Percentiles rank a stretch among this genome's conserved stretches.
Evolutionary conservation across 2,113 vertebrate species (phyloP).

Genomic region (Emydura subglobosa): DNA sequence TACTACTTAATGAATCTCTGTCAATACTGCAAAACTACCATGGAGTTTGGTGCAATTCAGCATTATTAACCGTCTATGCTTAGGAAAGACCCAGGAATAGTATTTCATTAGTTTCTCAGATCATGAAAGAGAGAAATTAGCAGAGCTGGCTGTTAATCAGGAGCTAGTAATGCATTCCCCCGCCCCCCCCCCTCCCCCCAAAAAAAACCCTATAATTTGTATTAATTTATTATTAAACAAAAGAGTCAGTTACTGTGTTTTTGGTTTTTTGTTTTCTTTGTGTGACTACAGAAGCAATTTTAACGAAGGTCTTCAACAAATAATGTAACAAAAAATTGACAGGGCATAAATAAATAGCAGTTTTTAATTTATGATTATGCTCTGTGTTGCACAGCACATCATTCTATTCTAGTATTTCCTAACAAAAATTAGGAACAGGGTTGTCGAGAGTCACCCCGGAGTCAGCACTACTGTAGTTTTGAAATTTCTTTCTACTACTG

Average conservation of each 20-base stretch:
- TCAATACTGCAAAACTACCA: neutral
- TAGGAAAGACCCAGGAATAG: neutral
- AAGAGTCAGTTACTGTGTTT: neutral
- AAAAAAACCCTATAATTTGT: neutral
- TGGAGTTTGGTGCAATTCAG: neutral
- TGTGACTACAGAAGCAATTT: neutral
- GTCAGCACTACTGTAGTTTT: neutral
- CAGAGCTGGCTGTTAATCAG: conserved; percentile 10
- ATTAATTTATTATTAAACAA: neutral
- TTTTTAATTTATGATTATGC: neutral
- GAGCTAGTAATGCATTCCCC: neutral
- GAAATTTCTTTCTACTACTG: neutral
- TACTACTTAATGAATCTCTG: conserved; percentile 1
- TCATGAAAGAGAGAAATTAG: neutral
- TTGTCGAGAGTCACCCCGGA: neutral
- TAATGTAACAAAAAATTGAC: neutral
- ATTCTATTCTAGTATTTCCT: neutral
- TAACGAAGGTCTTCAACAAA: neutral
- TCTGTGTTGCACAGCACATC: neutral
- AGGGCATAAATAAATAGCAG: neutral
- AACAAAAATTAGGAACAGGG: rapidly evolving
- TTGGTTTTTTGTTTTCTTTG: neutral
- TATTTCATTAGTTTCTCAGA: neutral
- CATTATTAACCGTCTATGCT: neutral
- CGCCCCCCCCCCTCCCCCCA: neutral